Base-by-base conservation (phyloP, 2,888 invertebrate species). In the Drosophila pegasa region DNA sequence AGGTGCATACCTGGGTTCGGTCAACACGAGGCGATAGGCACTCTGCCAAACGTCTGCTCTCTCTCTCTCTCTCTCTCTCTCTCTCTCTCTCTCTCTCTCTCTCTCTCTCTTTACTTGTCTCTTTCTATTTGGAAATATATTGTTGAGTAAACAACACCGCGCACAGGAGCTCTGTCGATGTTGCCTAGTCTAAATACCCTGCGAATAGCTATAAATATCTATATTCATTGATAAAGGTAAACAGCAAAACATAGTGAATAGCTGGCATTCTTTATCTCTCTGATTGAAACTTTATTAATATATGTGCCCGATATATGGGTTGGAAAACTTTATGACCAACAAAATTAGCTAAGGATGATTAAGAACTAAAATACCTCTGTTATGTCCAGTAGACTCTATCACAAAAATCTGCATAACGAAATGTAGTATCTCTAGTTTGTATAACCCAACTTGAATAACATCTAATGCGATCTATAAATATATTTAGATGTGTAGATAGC, bases 31-130 rank as follows among this genome's bases (percentile, higher is more conserved):
- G 3, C 29, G 14, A 3, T 8, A n/a, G 18, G 12, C 33, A 58
- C 73, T 20, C 58, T 55, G 48, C 41, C 31, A 22, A 18, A 18
- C 20, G 20, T n/a, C 18, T 31, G 2, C 3, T 27, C 25, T 25
- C 10, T 22, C 14, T 41, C 41, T 22, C 41, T 14, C 12, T 14
- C 27, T 27, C 25, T 25, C 10, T 22, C 14, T 41, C 41, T 22
- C 41, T 14, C 12, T 14, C 47, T 18, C 16, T 47, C 18, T 10
- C 6, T 1, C 16, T 16, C 10, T 10, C 27, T 27, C 29, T 16
- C 43, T 10, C 3, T 3, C 6, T 31, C 6, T 31, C 0, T 10
- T 14, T 22, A 14, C n/a, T n/a, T n/a, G n/a, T 33, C 3, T n/a
- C 2, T 22, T 7, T 5, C 16, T n/a, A 33, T 2, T 33, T 33